Evolutionary conservation across 2,888 invertebrate species (phyloP), one percentile per base, ranked within the genome.

Genomic region (Meloe dianella): DNA sequence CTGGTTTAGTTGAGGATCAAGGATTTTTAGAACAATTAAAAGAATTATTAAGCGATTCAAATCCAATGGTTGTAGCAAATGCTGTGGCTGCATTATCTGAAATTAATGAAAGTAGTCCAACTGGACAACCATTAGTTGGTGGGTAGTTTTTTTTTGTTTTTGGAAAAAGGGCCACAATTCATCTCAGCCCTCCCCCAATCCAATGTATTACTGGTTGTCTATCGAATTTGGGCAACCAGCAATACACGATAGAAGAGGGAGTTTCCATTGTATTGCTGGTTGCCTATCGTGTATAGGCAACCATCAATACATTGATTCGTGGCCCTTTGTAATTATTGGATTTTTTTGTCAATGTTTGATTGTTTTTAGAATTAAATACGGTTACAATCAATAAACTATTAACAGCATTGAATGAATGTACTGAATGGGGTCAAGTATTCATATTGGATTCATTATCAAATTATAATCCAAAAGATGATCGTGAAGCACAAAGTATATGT

Each of bases 41-140:
- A 82, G 99, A 99, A 84, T 86, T 99, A 61, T 86, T 99, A 47
- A 98, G 98, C 59, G 99, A 99, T 85, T 98, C 98, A 0, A 99
- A 99, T 85, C 99, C 99, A 0, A 99, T 99, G 99, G 99, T 98
- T 38, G 99, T 99, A 1, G 99, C 99, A 0, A 99, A 99, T 85
- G 98, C 98, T 0, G 98, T 99, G 17, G 99, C 99, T 0, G 98
- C 99, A 0, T 87, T 99, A 12, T 96, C 97, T 0, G 99, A 99
- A 85, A 99, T 99, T 78, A 96, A 98, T 81, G 98, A 99, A 84
- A 94, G 97, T 1, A 97, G 96, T 77, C 93, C 95, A 12, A 96
- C 94, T 63, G 97, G 97, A n/a, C 92, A 92, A 70, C 95, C 97
- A 3, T 86, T 98, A 68, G 95, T 99, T 66, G 91, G 91, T 88